Base-by-base conservation (phyloP, 1,140 invertebrate species). In the Linepithema humile region DNA sequence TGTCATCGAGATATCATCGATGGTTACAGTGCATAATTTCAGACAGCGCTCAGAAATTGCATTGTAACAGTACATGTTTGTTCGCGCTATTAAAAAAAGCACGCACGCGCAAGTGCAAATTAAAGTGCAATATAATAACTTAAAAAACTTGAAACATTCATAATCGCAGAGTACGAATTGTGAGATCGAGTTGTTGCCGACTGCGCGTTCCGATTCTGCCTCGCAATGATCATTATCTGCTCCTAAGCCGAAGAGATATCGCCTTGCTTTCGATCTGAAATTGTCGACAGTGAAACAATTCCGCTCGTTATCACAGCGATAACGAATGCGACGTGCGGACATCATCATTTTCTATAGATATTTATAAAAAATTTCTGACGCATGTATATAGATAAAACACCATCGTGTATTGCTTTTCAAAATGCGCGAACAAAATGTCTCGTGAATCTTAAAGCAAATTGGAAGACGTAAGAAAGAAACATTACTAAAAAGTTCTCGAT, bases 231-330 rank as follows among this genome's bases (percentile, higher is more conserved):
- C 32, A 35, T 77, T 77, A 64, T 77, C 53, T 64, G 40, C 12
- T 43, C 23, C 26, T 17, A 64, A 53, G 38, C 23, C 40, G 0
- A 32, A 17, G 29, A 84, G 48, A 40, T 45, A 50, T 45, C 70
- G 15, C 2, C 12, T 3, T 20, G 7, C 17, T 23, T 5, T 35
- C 38, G 10, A 7, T 38, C n/a, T 26, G 3, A 23, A 84, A 65
- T 70, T 26, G 69, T 67, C 62, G 69, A 53, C 15, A 57, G 55
- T 60, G 72, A 87, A 62, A 87, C 67, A 82, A 85, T 82, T 82
- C 23, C n/a, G 15, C 35, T 70, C 29, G 69, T 64, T 85, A 82
- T 70, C 75, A 60, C 45, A 26, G 26, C 17, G 20, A 67, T 86
- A 86, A 84, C 45, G 67, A 73, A 73, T 26, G 20, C 12, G 3